A percentile compares a stretch with the other conserved stretches of the same genome.
These are phyloP conservation scores for Halisarca cf. caerulea DNA, from an alignment of 37 sponge, comb jelly and placozoan genomes.

Conservation along the genomic window DNA sequence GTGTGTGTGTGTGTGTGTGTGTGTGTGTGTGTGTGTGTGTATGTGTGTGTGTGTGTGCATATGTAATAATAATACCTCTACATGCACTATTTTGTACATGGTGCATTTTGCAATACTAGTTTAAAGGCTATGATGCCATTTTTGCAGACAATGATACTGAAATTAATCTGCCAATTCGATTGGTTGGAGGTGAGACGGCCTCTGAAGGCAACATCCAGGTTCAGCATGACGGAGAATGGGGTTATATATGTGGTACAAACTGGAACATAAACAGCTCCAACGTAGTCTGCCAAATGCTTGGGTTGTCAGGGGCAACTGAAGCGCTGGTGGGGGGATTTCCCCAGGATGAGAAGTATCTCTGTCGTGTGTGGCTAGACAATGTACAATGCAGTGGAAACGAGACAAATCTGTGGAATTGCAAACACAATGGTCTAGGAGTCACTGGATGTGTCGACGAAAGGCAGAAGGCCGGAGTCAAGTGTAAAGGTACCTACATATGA, in stretches of 20 bases:
- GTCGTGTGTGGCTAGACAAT: conserved; percentile 6
- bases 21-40: too few relatives aligned
- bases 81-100: too few relatives aligned
- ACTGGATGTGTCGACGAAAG: too few relatives aligned
- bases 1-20: too few relatives aligned
- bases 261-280: neutral
- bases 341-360: neutral
- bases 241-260: neutral
- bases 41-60: too few relatives aligned
- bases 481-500: neutral
- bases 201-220: conserved; percentile 21
- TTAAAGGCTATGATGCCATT: too few relatives aligned
- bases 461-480: neutral
- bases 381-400: conserved; percentile 4
- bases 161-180: neutral
- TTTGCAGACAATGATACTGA: too few relatives aligned
- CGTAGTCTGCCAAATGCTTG: conserved; percentile 1
- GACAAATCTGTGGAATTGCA: neutral
- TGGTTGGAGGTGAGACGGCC: neutral
- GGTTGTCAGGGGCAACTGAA: neutral
- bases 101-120: too few relatives aligned
- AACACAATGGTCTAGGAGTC: neutral
- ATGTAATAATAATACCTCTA: too few relatives aligned
- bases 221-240: conserved; percentile 13
- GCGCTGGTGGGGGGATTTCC: too few relatives aligned